Evolutionary conservation across 2,797 vertebrate genomes (phyloP), one percentile per base, ranked within the genome.

Genomic region (Enteromius mattozi): DNA sequence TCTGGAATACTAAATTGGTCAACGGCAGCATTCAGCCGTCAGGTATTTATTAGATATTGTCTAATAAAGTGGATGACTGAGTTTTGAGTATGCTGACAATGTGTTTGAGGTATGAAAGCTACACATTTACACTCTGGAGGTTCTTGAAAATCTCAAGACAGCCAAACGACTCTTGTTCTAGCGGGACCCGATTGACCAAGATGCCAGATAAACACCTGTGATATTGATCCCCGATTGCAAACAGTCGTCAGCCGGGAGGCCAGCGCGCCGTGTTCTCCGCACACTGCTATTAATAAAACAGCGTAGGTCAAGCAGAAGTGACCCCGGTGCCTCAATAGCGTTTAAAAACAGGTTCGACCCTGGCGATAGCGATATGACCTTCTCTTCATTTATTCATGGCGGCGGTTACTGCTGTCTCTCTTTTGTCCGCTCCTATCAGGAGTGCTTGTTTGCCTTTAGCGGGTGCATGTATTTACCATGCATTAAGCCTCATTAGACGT

Each of bases 381-480:
- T 84, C 80, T 87, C 74, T 90, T 92, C 35, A 83, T 89, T 91
- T 93, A 92, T 94, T 92, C 89, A 92, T 88, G 89, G 81, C 76
- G 68, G 33, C 8, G 49, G 88, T 88, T 87, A 81, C 84, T 85
- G 81, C 72, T 82, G 45, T 74, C 61, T 86, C 66, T 82, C 68
- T 63, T 84, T 68, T 81, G 77, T 86, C 78, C 27, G 72, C 42
- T 66, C 68, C 79, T 59, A 61, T 78, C 72, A 77, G 61, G 30
- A 69, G 75, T 30, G 77, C 72, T 78, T 88, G 83, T 89, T 88
- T 88, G 86, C 79, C 85, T 80, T 89, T 71, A 88, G 81, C 71
- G 47, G 72, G 24, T 92, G 92, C 91, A 93, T 94, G 93, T 90
- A 90, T 93, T 95, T 94, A 93, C 90, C 93, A 94, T 93, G 91